phyloP scores from a whole-genome alignment of 2,888 invertebrate species.

The Drosophila kanekoi region DNA sequence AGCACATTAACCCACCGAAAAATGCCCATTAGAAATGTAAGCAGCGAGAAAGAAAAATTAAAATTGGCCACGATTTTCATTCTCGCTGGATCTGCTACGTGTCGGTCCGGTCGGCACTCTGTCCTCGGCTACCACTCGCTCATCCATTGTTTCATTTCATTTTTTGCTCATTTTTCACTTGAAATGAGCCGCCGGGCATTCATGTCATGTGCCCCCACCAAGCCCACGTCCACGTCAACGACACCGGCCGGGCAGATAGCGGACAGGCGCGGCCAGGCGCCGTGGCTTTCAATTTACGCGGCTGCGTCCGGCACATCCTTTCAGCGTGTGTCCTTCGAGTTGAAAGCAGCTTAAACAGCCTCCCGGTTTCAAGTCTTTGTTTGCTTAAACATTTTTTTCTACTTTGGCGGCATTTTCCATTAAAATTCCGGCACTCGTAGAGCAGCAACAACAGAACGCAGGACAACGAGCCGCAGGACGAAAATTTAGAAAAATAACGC shows the following conservation, averaged over 20 bases:
- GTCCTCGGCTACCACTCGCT: slow-evolving; percentile 10
- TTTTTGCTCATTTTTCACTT: slow-evolving; percentile 79
- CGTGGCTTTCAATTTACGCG: slow-evolving; percentile 75
- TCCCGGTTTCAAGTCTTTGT: slow-evolving; percentile 63
- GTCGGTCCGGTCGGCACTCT: slow-evolving; percentile 20
- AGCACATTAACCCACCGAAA: slow-evolving; percentile 80
- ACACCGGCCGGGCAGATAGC: slow-evolving; percentile 60
- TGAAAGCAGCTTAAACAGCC: slow-evolving; percentile 72
- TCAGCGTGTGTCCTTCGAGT: slow-evolving; percentile 72
- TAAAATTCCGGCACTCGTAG: slow-evolving; percentile 80
- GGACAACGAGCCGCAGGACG: slow-evolving; percentile 43
- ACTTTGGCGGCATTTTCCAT: slow-evolving; percentile 82
- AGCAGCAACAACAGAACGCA: slow-evolving; percentile 28
- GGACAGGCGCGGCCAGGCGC: slow-evolving; percentile 8
- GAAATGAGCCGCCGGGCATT: slow-evolving; percentile 78
- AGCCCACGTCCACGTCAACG: slow-evolving; percentile 26
- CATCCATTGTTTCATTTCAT: slow-evolving; percentile 83
- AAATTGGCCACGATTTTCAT: slow-evolving; percentile 84
- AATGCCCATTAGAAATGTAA: slow-evolving; percentile 76
- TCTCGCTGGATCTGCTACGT: slow-evolving; percentile 51
- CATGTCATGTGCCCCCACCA: slow-evolving; percentile 68
- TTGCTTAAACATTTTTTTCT: slow-evolving; percentile 72
- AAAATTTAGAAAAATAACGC: slow-evolving; percentile 79
- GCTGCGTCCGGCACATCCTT: slow-evolving; percentile 69
- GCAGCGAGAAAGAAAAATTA: slow-evolving; percentile 80